Conservation (phyloP, 2,797 vertebrate genomes). For the Danio tinwini region DNA sequence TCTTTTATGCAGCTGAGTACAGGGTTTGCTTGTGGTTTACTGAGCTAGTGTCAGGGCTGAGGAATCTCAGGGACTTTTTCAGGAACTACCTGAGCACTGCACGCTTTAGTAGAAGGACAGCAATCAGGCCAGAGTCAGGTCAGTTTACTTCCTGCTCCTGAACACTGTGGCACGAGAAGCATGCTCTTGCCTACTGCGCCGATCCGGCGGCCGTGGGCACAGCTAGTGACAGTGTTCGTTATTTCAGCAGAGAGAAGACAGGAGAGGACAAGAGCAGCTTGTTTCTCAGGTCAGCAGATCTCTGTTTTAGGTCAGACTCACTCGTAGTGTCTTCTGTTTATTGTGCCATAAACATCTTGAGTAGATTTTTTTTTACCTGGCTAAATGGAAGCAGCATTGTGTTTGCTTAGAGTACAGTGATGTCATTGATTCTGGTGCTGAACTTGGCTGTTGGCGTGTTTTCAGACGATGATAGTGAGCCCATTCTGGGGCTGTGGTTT, state of each 20-base stretch:
- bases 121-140: conserved; percentile 60
- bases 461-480: conserved; percentile 98
- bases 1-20: conserved; percentile 27
- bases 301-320: conserved; percentile 78
- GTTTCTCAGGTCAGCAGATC: conserved; percentile 87
- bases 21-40: conserved; percentile 58
- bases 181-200: conserved; percentile 59
- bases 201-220: conserved; percentile 43
- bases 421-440: conserved; percentile 22
- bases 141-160: conserved; percentile 60
- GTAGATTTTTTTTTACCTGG: conserved; percentile 61
- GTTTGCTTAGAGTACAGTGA: conserved; percentile 33
- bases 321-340: conserved; percentile 71
- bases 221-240: conserved; percentile 84
- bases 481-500: conserved; percentile 98
- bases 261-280: conserved; percentile 87
- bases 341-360: conserved; percentile 73
- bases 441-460: conserved; percentile 52
- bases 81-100: conserved; percentile 55
- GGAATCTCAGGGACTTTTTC: conserved; percentile 54
- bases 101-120: conserved; percentile 42
- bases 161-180: conserved; percentile 59
- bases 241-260: conserved; percentile 89
- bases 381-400: conserved; percentile 65
- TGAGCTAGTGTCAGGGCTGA: conserved; percentile 62